phyloP scores from a whole-genome alignment of 2,113 vertebrate species.

The Muntiacus reevesi region DNA sequence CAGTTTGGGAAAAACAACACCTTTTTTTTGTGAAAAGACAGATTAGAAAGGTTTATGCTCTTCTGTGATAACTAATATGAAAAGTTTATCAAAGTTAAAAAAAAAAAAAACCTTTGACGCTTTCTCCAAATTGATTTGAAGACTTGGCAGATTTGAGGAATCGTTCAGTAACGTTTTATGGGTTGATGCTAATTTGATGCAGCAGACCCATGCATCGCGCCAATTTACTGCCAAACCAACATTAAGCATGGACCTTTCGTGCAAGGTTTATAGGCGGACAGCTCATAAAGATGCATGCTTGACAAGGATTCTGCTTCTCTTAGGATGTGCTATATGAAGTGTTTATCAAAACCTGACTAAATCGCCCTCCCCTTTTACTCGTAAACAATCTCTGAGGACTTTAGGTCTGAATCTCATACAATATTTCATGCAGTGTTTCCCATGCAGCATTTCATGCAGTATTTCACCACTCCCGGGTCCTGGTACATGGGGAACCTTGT shows the following conservation, averaged over 20 bases:
- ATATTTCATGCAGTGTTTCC: neutral
- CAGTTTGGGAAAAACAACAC: constrained; percentile 63
- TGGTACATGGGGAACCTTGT: neutral
- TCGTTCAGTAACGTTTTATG: constrained; percentile 73
- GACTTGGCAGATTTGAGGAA: constrained; percentile 77
- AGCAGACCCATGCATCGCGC: constrained; percentile 39
- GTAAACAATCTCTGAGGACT: neutral
- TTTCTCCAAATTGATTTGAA: constrained; percentile 71
- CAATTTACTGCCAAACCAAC: constrained; percentile 75
- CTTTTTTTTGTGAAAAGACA: constrained; percentile 56
- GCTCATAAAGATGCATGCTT: constrained; percentile 77
- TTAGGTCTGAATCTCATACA: neutral
- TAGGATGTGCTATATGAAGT: constrained; percentile 59
- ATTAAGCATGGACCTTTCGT: constrained; percentile 70
- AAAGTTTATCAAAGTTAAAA: constrained; percentile 68
- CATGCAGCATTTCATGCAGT: neutral
- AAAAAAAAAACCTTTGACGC: neutral
- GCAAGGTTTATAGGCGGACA: constrained; percentile 72
- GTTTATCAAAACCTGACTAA: constrained; percentile 53
- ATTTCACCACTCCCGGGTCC: neutral
- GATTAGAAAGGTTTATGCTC: constrained; percentile 61
- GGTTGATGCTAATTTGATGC: constrained; percentile 80
- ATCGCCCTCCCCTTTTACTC: constrained; percentile 13
- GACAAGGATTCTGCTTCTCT: constrained; percentile 68
- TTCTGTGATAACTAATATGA: constrained; percentile 61